Evolutionary conservation across 2,113 vertebrate species (phyloP).

Genomic region (Pteronura brasiliensis): DNA sequence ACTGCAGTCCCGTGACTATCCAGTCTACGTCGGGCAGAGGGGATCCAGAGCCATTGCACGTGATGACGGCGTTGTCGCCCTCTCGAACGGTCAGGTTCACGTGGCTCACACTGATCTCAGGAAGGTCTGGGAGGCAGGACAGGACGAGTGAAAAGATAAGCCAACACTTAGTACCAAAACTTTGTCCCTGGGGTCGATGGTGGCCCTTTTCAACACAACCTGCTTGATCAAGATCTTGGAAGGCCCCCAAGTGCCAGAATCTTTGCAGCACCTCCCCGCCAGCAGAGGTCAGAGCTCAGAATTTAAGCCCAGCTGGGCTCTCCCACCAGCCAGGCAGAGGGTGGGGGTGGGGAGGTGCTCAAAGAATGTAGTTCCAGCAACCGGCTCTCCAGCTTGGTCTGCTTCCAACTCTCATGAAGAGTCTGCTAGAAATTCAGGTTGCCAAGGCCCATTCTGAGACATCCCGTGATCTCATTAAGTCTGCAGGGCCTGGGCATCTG

Average conservation of each 20-base stretch:
- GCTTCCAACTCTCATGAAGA: background rate
- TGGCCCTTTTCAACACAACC: background rate
- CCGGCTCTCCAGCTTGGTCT: background rate
- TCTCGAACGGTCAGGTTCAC: slow-evolving; percentile 93
- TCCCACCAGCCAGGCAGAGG: fast-evolving
- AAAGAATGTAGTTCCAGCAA: background rate
- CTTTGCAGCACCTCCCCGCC: too few relatives aligned
- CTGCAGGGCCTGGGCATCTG: background rate
- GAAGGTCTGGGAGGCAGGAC: slow-evolving; percentile 86
- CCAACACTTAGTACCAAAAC: fast-evolving
- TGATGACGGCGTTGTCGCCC: slow-evolving; percentile 94
- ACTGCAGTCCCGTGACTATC: slow-evolving; percentile 93
- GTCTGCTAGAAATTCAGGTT: background rate
- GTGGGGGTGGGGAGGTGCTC: fast-evolving
- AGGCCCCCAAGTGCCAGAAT: background rate
- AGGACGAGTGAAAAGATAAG: background rate
- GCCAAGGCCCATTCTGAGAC: background rate
- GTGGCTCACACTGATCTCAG: slow-evolving; percentile 96
- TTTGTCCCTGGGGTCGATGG: fast-evolving
- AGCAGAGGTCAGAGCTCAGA: background rate
- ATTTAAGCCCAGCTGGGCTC: fast-evolving
- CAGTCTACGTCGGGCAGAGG: slow-evolving; percentile 97
- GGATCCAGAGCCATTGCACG: slow-evolving; percentile 94
- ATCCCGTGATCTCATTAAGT: fast-evolving
- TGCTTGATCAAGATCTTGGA: background rate